Conservation (phyloP, 1,140 invertebrate genomes). For the Episyrphus balteatus region DNA sequence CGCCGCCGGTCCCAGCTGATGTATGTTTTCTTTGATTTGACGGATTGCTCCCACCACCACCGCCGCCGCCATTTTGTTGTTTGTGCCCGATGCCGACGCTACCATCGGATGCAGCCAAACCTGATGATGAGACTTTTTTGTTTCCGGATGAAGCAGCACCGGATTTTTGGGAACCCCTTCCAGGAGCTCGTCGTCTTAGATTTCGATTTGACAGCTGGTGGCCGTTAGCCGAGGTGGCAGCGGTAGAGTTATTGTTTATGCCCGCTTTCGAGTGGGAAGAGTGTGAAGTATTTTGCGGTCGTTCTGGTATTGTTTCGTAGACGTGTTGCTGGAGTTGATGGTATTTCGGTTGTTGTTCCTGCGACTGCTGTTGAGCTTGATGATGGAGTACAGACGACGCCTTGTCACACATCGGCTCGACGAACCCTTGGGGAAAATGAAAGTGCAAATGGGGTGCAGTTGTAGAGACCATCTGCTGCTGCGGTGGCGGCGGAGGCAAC, state of each 20-base stretch:
- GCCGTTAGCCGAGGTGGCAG: constrained; percentile 1
- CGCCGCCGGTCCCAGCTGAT: background rate
- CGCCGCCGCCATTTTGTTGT: background rate
- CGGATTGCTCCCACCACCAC: background rate
- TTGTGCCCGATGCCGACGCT: background rate
- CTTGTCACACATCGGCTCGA: constrained; percentile 7
- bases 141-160: background rate
- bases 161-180: background rate
- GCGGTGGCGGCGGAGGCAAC: constrained; percentile 3
- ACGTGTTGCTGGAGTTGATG: constrained; percentile 8
- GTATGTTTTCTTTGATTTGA: background rate
- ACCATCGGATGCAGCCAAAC: background rate
- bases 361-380: background rate
- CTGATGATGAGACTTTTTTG: background rate
- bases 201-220: background rate
- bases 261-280: background rate
- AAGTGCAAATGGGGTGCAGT: constrained; percentile 6
- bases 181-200: background rate
- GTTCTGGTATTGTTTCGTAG: constrained; percentile 10
- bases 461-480: background rate
- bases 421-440: constrained; percentile 6
- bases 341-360: constrained; percentile 1
- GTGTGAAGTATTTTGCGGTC: background rate
- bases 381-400: background rate
- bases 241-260: background rate